Evolutionary conservation across 2,888 invertebrate species (phyloP), one percentile per base, ranked within the genome.

Genomic region (Neoitamus cyanurus): DNA sequence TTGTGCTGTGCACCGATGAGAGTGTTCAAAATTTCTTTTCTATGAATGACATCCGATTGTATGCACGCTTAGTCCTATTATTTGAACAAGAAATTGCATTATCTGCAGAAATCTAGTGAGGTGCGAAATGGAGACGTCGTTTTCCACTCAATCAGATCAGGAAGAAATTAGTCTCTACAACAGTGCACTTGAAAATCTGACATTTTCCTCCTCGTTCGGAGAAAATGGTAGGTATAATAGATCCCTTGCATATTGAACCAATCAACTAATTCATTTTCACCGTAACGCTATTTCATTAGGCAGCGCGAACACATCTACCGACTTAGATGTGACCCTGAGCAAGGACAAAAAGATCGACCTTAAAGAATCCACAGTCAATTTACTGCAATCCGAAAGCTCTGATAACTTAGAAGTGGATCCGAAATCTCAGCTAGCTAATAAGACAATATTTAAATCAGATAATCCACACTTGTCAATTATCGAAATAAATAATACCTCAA

Each of bases 381-480:
- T 82, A 25, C 13, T 82, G 13, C 82, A 82, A 5, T 68, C 69
- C 13, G 90, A 90, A 86, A 90, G 90, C 85, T 89, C 88, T 3
- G 90, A 91, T 83, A 89, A 89, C 84, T 89, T 90, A 20, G 91
- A 91, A 87, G 90, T 90, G 37, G 90, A 91, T 87, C 90, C 90
- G 6, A 91, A 91, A 88, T 90, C 91, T 46, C 90, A 89, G 87
- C 87, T 91, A 89, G 90, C 91, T 84, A 90, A 90, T 88, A 91
- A 90, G 89, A 90, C 91, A 89, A 90, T 91, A 90, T 91, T 91
- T 83, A 90, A 90, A 87, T 88, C 88, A 84, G 89, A 89, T 89
- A 90, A 91, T 88, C 91, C 91, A 86, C 88, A 91, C 88, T 89
- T 90, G 90, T 90, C 91, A 91, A 91, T 91, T 91, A 91, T 91